These are phyloP conservation scores for Hydrophis major DNA, from an alignment of 2,797 vertebrate species.

Conservation along the genomic window DNA sequence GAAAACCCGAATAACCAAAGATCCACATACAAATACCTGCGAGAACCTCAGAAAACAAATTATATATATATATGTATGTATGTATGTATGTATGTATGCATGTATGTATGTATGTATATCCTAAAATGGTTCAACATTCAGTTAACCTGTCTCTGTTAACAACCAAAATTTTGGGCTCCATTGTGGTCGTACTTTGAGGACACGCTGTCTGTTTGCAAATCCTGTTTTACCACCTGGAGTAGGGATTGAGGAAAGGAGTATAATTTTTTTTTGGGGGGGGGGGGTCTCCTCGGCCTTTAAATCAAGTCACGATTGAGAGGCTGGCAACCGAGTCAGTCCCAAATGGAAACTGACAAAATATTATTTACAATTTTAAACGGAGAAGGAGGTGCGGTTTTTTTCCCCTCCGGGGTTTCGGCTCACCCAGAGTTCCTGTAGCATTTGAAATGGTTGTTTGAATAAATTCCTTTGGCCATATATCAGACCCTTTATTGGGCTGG, in stretches of 20 bases:
- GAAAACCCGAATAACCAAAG: no score
- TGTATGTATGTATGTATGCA: no score
- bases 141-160: not conserved
- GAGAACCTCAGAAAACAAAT: no score
- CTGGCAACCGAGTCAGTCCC: not conserved
- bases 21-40: no score
- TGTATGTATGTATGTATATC: no score
- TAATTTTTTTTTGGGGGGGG: accelerated
- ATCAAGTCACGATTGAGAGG: not conserved
- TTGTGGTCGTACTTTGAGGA: not conserved
- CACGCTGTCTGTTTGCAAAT: not conserved
- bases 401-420: not conserved
- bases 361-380: not conserved
- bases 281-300: not conserved
- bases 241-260: not conserved
- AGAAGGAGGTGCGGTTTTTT: not conserved
- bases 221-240: not conserved
- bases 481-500: not conserved
- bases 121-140: no score
- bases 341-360: not conserved
- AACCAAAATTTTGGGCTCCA: not conserved
- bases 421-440: not conserved
- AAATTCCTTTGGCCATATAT: conserved; percentile 14
- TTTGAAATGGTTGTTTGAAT: conserved; percentile 5
- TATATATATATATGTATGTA: no score